Evolutionary conservation across 1,140 invertebrate genomes (phyloP).

Genomic region (Drosophila seguyi): DNA sequence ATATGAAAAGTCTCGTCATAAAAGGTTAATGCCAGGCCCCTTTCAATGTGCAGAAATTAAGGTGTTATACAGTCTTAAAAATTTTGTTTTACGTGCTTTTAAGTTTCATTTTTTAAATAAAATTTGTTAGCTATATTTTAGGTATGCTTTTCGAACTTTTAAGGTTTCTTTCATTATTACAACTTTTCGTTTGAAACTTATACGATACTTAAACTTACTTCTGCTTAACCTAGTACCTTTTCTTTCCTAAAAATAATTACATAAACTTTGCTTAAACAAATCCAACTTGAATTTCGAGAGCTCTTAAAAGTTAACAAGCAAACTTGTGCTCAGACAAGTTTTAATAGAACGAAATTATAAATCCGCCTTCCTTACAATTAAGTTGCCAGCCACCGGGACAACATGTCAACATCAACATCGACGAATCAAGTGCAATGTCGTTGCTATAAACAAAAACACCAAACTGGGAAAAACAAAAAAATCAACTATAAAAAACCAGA

Average conservation of each 20-base stretch:
- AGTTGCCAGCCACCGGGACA: slow-evolving; percentile 11
- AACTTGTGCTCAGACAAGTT: slow-evolving; percentile 15
- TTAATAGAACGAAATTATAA: slow-evolving; percentile 14
- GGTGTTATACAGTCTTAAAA: background rate
- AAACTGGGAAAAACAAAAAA: slow-evolving; percentile 2
- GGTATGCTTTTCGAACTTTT: background rate
- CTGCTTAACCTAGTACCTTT: background rate
- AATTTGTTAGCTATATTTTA: background rate
- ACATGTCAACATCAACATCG: slow-evolving; percentile 13
- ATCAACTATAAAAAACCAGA: slow-evolving; percentile 43
- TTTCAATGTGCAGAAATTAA: slow-evolving; percentile 3
- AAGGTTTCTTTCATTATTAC: background rate
- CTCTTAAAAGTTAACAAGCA: slow-evolving; percentile 8
- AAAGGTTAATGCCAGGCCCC: background rate
- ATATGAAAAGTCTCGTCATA: background rate
- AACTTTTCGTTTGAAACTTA: background rate
- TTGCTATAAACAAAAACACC: slow-evolving; percentile 11
- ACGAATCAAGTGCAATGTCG: slow-evolving; percentile 40
- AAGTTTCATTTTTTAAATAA: background rate
- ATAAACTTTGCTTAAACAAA: slow-evolving; percentile 9
- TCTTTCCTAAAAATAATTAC: background rate
- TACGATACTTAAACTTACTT: background rate
- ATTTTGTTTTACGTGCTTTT: background rate
- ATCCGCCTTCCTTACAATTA: slow-evolving; percentile 4
- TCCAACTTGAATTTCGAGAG: slow-evolving; percentile 14